Evolutionary conservation across 2,113 vertebrate genomes (phyloP).

Genomic region (Caloenas nicobarica): DNA sequence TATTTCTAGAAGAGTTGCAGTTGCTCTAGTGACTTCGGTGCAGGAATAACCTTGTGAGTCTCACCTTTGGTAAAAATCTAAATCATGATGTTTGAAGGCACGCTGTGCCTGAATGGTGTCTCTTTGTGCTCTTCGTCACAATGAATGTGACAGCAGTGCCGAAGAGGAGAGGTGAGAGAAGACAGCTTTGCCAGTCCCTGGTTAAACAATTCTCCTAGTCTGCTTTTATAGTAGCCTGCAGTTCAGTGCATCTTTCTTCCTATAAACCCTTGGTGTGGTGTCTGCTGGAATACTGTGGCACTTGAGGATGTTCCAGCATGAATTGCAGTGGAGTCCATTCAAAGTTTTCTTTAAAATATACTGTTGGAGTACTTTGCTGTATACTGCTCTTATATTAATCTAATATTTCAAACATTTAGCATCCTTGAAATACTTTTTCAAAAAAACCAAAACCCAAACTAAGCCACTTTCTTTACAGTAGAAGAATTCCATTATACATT

Average conservation of each 20-base stretch:
- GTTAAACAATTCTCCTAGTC: neutral
- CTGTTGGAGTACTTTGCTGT: neutral
- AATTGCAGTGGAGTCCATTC: neutral
- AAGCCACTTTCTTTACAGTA: neutral
- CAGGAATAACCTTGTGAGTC: neutral
- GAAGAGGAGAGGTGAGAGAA: neutral
- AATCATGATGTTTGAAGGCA: neutral
- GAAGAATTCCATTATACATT: neutral
- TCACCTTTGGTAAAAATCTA: neutral
- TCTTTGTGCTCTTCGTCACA: neutral
- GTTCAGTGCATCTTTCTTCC: neutral
- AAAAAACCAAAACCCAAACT: neutral
- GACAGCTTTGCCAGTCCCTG: neutral
- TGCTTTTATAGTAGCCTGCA: neutral
- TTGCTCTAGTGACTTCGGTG: fast-evolving
- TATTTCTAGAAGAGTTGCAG: neutral
- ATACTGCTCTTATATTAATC: neutral
- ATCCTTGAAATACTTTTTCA: neutral
- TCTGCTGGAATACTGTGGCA: neutral
- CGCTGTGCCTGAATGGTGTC: neutral
- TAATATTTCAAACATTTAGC: neutral
- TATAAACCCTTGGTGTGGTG: neutral
- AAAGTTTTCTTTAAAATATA: neutral
- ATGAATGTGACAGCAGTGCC: neutral
- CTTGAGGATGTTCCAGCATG: neutral